A percentile compares a stretch with the other conserved stretches of the same genome.
phyloP scores from a whole-genome alignment of 2,888 invertebrate genomes.

The Tanypteryx hageni region DNA sequence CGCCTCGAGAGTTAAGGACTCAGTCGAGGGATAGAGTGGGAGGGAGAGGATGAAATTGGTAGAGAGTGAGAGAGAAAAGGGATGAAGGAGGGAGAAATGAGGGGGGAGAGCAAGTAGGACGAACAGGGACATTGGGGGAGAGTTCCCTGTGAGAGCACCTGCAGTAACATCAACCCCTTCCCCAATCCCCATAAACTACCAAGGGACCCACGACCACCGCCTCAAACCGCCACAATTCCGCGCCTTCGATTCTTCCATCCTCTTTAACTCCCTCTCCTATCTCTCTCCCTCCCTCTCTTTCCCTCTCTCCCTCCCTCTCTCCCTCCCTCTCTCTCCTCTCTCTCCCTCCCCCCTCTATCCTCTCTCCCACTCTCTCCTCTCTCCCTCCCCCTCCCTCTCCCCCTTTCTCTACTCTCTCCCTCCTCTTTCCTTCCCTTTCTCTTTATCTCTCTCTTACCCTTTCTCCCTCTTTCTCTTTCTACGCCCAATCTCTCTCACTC shows the following conservation, averaged over 20 bases:
- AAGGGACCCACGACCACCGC: background rate
- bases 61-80: background rate
- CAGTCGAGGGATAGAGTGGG: background rate
- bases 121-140: background rate
- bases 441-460: background rate
- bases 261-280: background rate
- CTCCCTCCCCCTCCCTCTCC: too few relatives aligned
- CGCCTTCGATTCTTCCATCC: slow-evolving; percentile 4
- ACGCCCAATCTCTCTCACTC: background rate
- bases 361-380: slow-evolving; percentile 57
- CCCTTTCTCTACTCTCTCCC: background rate
- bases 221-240: background rate
- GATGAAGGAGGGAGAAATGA: background rate
- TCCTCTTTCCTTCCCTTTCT: background rate
- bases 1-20: slow-evolving; percentile 58
- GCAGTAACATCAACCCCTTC: background rate
- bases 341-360: background rate
- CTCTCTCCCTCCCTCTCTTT: background rate
- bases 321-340: slow-evolving; percentile 42
- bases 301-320: background rate
- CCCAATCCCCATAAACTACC: slow-evolving; percentile 11
- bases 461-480: background rate
- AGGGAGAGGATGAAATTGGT: background rate
- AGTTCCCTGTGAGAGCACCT: slow-evolving; percentile 19
- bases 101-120: slow-evolving; percentile 34